Percentiles rank a stretch among this genome's conserved stretches.
phyloP scores from a whole-genome alignment of 2,797 vertebrate genomes.

The Avahi laniger region DNA sequence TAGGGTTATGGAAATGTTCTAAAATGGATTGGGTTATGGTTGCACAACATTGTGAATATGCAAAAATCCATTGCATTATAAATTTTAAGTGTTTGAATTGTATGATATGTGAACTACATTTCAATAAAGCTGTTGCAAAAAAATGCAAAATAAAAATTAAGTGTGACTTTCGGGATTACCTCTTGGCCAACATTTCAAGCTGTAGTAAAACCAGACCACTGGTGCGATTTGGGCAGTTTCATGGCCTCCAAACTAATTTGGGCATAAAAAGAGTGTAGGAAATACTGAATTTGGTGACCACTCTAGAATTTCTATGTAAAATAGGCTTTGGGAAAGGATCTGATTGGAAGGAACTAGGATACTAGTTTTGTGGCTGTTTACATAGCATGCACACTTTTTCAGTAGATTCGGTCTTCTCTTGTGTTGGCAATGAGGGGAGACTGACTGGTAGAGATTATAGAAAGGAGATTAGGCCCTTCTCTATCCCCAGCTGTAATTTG shows the following conservation, averaged over 20 bases:
- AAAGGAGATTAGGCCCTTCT: neutral
- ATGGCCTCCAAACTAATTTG: neutral
- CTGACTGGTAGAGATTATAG: neutral
- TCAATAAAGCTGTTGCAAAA: neutral
- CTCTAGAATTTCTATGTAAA: neutral
- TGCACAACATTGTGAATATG: neutral
- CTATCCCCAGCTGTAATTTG: neutral
- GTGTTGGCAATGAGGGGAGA: neutral
- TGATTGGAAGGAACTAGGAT: neutral
- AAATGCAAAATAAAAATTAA: neutral
- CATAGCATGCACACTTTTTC: neutral
- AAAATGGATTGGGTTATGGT: neutral
- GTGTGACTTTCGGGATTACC: neutral
- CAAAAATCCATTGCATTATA: neutral
- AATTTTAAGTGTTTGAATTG: neutral
- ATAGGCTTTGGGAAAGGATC: neutral
- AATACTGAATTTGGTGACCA: neutral
- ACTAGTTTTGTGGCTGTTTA: neutral
- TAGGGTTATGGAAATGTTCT: neutral
- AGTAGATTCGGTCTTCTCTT: neutral
- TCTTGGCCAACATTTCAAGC: neutral
- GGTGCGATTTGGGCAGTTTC: neutral
- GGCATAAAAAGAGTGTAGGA: neutral
- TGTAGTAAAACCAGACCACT: neutral
- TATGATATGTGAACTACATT: neutral